Evolutionary conservation across 1,140 invertebrate genomes (phyloP).

Genomic region (Drosophila elegans): DNA sequence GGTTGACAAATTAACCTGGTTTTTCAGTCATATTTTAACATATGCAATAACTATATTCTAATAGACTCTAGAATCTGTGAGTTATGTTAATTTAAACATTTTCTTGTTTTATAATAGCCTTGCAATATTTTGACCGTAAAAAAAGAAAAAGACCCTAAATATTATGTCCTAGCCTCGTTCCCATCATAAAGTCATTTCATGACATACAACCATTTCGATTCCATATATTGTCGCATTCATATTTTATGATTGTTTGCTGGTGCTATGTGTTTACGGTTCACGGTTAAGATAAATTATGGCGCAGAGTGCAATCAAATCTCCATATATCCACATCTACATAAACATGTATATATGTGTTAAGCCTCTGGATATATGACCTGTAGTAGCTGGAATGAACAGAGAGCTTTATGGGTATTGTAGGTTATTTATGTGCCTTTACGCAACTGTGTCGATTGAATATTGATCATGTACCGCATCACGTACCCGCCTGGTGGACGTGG

Average conservation of each 20-base stretch:
- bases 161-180: neutral
- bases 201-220: conserved; percentile 9
- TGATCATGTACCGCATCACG: conserved; percentile 42
- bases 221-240: conserved; percentile 21
- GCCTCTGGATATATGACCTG: conserved; percentile 1
- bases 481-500: conserved; percentile 28
- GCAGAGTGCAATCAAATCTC: conserved; percentile 39
- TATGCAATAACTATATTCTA: too few relatives aligned
- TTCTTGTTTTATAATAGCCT: too few relatives aligned
- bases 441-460: conserved; percentile 41
- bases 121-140: neutral
- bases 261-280: conserved; percentile 42
- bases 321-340: conserved; percentile 21
- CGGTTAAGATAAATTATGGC: conserved; percentile 52
- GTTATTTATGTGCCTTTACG: conserved; percentile 34
- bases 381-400: conserved; percentile 8
- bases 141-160: neutral
- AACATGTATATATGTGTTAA: neutral
- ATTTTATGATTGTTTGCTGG: conserved; percentile 39
- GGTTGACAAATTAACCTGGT: too few relatives aligned
- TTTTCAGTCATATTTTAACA: too few relatives aligned
- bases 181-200: neutral
- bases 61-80: too few relatives aligned
- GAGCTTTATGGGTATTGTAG: conserved; percentile 37
- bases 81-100: too few relatives aligned